Evolutionary conservation across 2,888 invertebrate genomes (phyloP), one percentile per base, ranked within the genome.

Genomic region (Drosophila putrida): DNA sequence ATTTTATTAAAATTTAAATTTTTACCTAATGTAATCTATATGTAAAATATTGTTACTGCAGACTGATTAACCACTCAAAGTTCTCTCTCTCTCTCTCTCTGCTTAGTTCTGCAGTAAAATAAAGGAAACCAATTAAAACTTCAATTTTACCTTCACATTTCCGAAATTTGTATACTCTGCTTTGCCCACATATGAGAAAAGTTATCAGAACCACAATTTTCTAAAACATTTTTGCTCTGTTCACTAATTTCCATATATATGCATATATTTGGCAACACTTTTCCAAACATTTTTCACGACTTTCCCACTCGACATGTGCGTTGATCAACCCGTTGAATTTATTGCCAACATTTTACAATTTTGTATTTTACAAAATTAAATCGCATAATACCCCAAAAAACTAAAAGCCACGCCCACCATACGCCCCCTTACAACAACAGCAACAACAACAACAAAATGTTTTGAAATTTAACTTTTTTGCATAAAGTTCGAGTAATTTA

Each of bases 401-500:
- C 41, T 35, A 49, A 6, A 8, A n/a, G 58, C 47, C 49, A 59
- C 46, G 46, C 71, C 58, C 50, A 47, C 38, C 4, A 1, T 8
- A 47, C 55, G 43, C 43, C 50, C 55, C 11, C 11, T 13, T 11
- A 33, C 53, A 41, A 8, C 53, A 50, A 38, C 49, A 59, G 36
- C 20, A 20, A 20, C 20, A 20, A 3, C 20, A 20, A 20, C 20
- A 20, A 3, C 36, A 58, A 60, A 75, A 46, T 61, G 59, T 64
- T 64, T 36, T 36, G 33, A 65, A 61, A 65, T 61, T 39, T 31
- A 39, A 10, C 33, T 38, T 15, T 41, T 65, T 61, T 47, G 62
- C 64, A 57, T 46, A 69, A 74, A 78, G 72, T 71, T 72, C 5
- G 54, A 71, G 69, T 67, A 63, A 82, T 70, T 72, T 86, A 68